Evolutionary conservation across 2,113 vertebrate species (phyloP).

Genomic region (Prinia subflava): DNA sequence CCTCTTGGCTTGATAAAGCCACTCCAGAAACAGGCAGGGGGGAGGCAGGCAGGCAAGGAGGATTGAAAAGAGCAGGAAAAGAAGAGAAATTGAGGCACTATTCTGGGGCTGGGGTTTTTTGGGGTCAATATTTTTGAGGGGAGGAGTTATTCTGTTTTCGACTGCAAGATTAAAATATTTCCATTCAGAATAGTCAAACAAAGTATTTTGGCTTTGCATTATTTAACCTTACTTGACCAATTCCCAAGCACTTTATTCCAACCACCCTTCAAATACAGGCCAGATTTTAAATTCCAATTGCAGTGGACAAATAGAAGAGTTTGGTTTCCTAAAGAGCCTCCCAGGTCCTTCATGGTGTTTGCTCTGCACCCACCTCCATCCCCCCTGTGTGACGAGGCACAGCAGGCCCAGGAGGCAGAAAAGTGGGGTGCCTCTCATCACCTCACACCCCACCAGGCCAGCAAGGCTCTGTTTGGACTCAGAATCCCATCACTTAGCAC

Average conservation of each 20-base stretch:
- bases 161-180: not conserved
- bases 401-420: not conserved
- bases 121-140: not conserved
- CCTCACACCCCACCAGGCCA: not conserved
- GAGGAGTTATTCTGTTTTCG: not conserved
- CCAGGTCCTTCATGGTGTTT: not conserved
- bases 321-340: not conserved
- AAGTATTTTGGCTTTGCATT: not conserved
- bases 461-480: not conserved
- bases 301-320: not conserved
- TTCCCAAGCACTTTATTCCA: not conserved
- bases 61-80: not conserved
- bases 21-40: not conserved
- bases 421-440: rapidly evolving
- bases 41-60: not conserved
- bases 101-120: rapidly evolving
- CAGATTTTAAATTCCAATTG: not conserved
- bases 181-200: not conserved
- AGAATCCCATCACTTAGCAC: not conserved
- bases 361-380: not conserved
- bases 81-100: not conserved
- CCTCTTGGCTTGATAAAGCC: not conserved
- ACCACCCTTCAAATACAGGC: not conserved
- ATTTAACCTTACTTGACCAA: not conserved
- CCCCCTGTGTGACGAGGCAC: rapidly evolving